Percentiles rank a stretch among this genome's conserved stretches.
Evolutionary conservation across 2,797 vertebrate genomes (phyloP).

Genomic region (Pseudocheirus occidentalis): DNA sequence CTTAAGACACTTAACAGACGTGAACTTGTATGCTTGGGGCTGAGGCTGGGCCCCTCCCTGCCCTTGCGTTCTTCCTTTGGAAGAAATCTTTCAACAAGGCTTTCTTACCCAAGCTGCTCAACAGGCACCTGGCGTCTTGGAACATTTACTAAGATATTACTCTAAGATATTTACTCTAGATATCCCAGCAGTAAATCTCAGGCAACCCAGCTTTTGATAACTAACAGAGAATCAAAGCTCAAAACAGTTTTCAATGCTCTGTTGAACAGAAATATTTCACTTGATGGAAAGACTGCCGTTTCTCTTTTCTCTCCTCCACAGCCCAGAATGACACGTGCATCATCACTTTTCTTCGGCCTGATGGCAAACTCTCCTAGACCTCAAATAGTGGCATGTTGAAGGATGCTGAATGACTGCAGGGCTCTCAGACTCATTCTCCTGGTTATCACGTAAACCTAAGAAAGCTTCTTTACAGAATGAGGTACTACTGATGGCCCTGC

Average conservation of each 20-base stretch:
- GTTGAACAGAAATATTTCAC: background rate
- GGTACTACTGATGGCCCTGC: background rate
- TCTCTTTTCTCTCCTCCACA: constrained; percentile 30
- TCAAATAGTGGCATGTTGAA: constrained; percentile 25
- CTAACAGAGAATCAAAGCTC: constrained; percentile 26
- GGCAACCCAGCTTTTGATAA: constrained; percentile 5
- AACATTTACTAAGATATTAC: background rate
- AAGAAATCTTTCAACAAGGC: background rate
- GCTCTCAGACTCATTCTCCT: background rate
- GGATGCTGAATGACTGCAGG: background rate
- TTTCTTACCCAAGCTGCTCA: background rate
- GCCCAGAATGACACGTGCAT: background rate
- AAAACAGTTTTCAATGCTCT: background rate
- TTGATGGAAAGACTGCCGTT: background rate
- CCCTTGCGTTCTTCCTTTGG: background rate
- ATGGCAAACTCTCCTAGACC: background rate
- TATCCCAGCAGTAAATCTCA: background rate
- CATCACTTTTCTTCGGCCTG: background rate
- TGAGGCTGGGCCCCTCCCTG: background rate
- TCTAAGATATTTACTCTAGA: background rate
- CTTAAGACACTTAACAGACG: background rate
- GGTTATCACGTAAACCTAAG: background rate
- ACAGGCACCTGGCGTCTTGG: background rate
- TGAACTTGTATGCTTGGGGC: background rate
- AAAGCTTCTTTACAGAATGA: background rate